A percentile compares a stretch with the other conserved stretches of the same genome.
Evolutionary conservation across 1,140 invertebrate genomes (phyloP).

Genomic region (Mya arenaria): DNA sequence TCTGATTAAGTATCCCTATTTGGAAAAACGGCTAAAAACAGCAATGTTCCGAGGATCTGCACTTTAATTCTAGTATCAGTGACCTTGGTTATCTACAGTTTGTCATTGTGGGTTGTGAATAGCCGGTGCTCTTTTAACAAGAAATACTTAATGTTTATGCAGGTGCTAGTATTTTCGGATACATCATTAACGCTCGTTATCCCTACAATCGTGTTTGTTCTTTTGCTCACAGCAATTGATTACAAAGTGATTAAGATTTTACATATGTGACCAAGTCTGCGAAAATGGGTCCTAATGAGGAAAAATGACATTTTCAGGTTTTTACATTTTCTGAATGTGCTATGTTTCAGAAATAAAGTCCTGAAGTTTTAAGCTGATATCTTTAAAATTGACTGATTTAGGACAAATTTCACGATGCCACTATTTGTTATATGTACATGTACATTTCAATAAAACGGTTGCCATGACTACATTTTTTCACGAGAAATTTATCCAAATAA

Average conservation of each 20-base stretch:
- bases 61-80: neutral
- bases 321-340: no score
- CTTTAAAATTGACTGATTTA: no score
- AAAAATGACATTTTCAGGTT: no score
- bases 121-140: constrained; percentile 12
- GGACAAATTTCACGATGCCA: no score
- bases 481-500: no score
- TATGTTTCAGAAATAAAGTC: no score
- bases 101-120: constrained; percentile 19
- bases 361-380: no score
- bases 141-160: neutral
- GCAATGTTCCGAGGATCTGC: neutral
- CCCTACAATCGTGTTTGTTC: constrained; percentile 25
- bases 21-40: neutral
- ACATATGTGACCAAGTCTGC: constrained; percentile 1
- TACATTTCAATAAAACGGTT: no score
- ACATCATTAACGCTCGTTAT: constrained; percentile 24
- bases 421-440: no score
- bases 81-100: neutral
- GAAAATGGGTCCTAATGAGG: no score
- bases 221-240: constrained; percentile 17
- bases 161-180: constrained; percentile 27
- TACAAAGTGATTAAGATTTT: constrained; percentile 15
- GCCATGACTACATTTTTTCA: no score
- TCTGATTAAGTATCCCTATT: neutral